Evolutionary conservation across 1,140 invertebrate genomes (phyloP), one percentile per base, ranked within the genome.

Genomic region (Leptinotarsa texana): DNA sequence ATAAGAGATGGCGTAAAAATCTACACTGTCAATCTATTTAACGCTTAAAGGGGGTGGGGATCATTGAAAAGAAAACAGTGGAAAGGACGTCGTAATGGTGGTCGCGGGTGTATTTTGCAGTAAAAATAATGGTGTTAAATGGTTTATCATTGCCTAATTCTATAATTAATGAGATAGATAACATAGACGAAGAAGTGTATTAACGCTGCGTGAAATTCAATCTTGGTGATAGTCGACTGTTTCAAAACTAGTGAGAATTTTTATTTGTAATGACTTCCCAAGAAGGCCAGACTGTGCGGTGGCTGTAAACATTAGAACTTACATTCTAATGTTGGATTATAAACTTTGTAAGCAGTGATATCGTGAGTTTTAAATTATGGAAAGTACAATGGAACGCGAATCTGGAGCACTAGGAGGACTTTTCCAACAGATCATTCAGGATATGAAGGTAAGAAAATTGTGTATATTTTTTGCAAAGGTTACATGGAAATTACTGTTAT

Each of bases 351-450:
- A 42, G 24, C 24, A 65, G 27, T 65, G 48, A 62, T 72, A 47
- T n/a, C 57, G 62, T 24, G 48, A 13, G n/a, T 22, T 73, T 63
- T 21, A n/a, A 62, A 62, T 65, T 76, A 93, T 93, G 92, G 92
- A 93, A 87, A 87, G 87, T 78, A 89, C 87, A 83, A 87, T 92
- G 74, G 93, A 95, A 86, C 91, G 92, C 82, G 94, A 95, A 83
- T 92, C 90, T 84, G 92, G 90, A 86, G 92, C 92, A 73, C 87
- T 95, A 74, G 94, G 93, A 80, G 92, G 92, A 76, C 88, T 95
- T 69, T 95, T 95, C 85, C 93, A 95, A 80, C 92, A 93, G 84
- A 94, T 96, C 75, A 91, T 96, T 77, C 91, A 89, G 82, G 94
- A 95, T 85, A 91, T 95, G 91, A 95, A 95, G 91, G 94, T 95